Percentiles rank a stretch among this genome's conserved stretches.
phyloP scores from a whole-genome alignment of 2,888 invertebrate genomes.

The Mantis religiosa region DNA sequence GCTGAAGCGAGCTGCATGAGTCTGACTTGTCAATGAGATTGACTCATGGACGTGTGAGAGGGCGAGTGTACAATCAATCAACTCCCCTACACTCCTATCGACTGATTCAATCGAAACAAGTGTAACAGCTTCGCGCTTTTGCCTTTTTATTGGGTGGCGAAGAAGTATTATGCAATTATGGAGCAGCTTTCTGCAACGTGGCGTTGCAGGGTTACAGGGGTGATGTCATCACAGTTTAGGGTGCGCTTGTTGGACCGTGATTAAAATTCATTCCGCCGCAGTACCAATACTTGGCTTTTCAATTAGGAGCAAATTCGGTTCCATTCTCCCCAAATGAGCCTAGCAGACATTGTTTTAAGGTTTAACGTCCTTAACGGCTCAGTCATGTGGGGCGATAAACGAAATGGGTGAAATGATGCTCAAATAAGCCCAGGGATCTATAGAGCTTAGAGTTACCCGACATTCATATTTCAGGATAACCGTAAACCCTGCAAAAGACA shows the following conservation, averaged over 20 bases:
- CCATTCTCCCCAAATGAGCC: too few species aligned
- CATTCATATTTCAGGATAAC: too few species aligned
- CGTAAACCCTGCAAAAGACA: too few species aligned
- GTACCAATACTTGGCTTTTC: background rate
- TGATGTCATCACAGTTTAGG: background rate
- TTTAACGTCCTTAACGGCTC: too few species aligned
- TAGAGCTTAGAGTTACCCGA: too few species aligned
- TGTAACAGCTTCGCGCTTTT: background rate
- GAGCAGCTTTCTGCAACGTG: background rate
- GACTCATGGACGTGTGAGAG: background rate
- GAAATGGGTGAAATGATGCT: too few species aligned
- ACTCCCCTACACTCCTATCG: background rate
- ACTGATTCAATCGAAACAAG: background rate
- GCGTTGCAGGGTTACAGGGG: too few species aligned
- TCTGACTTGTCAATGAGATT: background rate
- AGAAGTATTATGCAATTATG: background rate
- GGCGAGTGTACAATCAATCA: background rate
- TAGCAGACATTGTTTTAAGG: too few species aligned
- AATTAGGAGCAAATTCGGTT: background rate
- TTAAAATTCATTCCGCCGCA: background rate
- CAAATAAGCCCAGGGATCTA: too few species aligned
- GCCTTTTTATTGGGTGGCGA: background rate
- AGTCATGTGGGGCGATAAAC: too few species aligned
- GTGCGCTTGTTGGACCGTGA: background rate
- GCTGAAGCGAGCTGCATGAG: background rate